A percentile compares a stretch with the other conserved stretches of the same genome.
Evolutionary conservation across 1,140 invertebrate genomes (phyloP).

Genomic region (Liolophura sinensis): DNA sequence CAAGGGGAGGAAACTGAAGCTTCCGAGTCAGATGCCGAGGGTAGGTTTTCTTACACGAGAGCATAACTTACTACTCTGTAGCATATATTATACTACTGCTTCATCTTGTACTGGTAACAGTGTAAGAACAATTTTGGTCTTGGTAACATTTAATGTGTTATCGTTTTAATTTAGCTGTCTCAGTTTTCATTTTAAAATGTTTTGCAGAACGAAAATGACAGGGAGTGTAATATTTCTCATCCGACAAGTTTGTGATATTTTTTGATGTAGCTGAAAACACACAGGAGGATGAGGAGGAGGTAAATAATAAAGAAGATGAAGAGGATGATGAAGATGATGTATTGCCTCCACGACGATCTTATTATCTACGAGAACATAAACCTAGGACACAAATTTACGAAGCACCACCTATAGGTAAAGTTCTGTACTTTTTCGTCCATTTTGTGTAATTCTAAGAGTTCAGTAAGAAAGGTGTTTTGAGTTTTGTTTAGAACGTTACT

Average conservation of each 20-base stretch:
- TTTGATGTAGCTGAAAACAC: conserved; percentile 11
- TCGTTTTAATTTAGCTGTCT: conserved; percentile 20
- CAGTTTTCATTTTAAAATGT: conserved; percentile 17
- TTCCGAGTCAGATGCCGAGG: conserved; percentile 16
- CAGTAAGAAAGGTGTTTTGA: neutral
- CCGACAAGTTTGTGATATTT: conserved; percentile 1
- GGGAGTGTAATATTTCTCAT: neutral
- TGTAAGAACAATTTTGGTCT: neutral
- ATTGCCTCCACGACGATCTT: conserved; percentile 41
- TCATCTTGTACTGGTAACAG: neutral
- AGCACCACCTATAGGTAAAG: conserved; percentile 47
- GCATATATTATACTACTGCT: conserved; percentile 3
- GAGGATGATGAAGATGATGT: conserved; percentile 42
- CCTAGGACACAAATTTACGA: conserved; percentile 49
- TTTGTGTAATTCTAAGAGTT: neutral
- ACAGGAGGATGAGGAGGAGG: conserved; percentile 24
- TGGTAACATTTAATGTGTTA: conserved; percentile 1
- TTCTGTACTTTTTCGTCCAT: conserved; percentile 14
- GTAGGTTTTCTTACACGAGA: conserved; percentile 17
- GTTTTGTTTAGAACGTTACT: neutral
- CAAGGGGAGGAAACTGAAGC: conserved; percentile 18
- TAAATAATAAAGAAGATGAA: conserved; percentile 36
- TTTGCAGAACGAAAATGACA: conserved; percentile 14
- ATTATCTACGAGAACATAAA: conserved; percentile 54
- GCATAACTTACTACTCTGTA: conserved; percentile 12